phyloP scores from a whole-genome alignment of 1,140 invertebrate genomes.

The Zaprionus ornatus region DNA sequence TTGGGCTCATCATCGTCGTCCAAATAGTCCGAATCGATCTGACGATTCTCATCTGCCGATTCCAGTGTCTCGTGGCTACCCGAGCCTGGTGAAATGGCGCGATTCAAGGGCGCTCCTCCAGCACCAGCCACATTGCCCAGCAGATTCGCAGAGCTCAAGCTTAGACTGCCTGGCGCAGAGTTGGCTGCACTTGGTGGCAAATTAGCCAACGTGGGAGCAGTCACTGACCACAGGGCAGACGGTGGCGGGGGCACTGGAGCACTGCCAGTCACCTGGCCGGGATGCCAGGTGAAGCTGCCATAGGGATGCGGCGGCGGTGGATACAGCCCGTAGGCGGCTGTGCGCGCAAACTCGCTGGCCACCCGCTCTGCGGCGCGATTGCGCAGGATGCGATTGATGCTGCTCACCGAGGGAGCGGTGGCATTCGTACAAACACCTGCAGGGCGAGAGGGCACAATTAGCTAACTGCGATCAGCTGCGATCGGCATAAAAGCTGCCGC shows the following conservation, averaged over 20 bases:
- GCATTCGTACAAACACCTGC: slow-evolving; percentile 93
- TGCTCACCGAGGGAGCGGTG: slow-evolving; percentile 94
- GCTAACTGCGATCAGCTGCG: slow-evolving; percentile 22
- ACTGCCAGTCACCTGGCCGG: slow-evolving; percentile 56
- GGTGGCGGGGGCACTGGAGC: slow-evolving; percentile 58
- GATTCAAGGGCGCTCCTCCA: slow-evolving; percentile 39
- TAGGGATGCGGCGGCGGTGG: slow-evolving; percentile 88
- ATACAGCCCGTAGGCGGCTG: slow-evolving; percentile 94
- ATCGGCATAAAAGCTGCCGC: slow-evolving; percentile 9
- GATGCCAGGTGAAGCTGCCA: slow-evolving; percentile 85
- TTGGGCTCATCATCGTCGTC: slow-evolving; percentile 93
- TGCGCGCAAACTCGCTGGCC: slow-evolving; percentile 95
- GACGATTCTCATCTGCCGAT: slow-evolving; percentile 78
- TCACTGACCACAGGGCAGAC: slow-evolving; percentile 64
- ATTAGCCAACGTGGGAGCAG: slow-evolving; percentile 67
- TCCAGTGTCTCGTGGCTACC: slow-evolving; percentile 83
- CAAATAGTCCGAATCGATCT: slow-evolving; percentile 88
- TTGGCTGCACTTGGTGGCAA: slow-evolving; percentile 52
- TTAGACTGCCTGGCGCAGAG: slow-evolving; percentile 27
- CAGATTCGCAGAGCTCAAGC: slow-evolving; percentile 61
- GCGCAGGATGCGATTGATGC: slow-evolving; percentile 95
- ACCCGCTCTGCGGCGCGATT: slow-evolving; percentile 96
- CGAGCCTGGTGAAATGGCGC: slow-evolving; percentile 78
- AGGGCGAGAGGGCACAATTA: slow-evolving; percentile 50
- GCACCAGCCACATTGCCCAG: slow-evolving; percentile 36